A percentile compares a stretch with the other conserved stretches of the same genome.
phyloP scores from a whole-genome alignment of 2,113 vertebrate genomes.

The Calyptommatus sinebrachiatus region DNA sequence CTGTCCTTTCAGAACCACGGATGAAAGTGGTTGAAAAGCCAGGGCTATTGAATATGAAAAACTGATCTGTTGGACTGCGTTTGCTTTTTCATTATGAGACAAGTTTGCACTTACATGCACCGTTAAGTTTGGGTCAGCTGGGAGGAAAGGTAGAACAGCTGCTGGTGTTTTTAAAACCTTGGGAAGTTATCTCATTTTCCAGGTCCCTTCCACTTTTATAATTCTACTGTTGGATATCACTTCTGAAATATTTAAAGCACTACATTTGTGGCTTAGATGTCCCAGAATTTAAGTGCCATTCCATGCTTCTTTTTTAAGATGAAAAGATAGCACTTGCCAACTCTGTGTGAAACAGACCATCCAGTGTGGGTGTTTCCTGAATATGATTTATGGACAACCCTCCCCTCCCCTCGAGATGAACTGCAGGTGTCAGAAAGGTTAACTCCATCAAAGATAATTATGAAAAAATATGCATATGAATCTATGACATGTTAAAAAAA shows the following conservation, averaged over 20 bases:
- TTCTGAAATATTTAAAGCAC: constrained; percentile 12
- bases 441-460: background rate
- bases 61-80: background rate
- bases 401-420: background rate
- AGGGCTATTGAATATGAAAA: background rate
- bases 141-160: background rate
- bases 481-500: too few relatives aligned
- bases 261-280: background rate
- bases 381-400: background rate
- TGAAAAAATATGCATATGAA: too few relatives aligned
- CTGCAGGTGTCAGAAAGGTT: background rate
- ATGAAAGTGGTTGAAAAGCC: background rate
- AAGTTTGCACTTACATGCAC: background rate
- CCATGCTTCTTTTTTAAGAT: background rate
- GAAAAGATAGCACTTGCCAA: background rate
- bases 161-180: background rate
- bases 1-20: constrained; percentile 66
- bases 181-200: background rate
- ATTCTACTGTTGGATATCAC: background rate
- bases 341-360: background rate
- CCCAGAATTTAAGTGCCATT: constrained; percentile 1
- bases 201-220: background rate
- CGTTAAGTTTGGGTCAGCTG: background rate
- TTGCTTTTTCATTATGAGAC: background rate
- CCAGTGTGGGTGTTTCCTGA: background rate